Base-by-base conservation (phyloP, 2,888 invertebrate species). In the Caenorhabditis drosophilae region DNA sequence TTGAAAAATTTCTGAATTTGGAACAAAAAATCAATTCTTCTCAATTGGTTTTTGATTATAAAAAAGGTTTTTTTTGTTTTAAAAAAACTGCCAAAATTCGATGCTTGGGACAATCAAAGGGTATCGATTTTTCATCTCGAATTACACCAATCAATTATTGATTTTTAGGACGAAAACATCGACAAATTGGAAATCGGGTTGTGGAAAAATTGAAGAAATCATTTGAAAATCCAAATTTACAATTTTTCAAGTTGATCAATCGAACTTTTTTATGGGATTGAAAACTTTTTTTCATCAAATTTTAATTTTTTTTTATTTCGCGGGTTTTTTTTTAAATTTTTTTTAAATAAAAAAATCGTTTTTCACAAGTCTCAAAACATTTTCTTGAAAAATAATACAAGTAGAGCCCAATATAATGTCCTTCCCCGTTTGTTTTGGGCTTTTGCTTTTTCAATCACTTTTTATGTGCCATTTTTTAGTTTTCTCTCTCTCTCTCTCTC, bases 41-140 rank as follows among this genome's bases (percentile, higher is more conserved):
- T 84, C 92, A 93, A 85, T 92, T 97, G 85, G 93, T 94, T 86
- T 97, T 93, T 87, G 96, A 98, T 86, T 90, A 91, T 86, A 93
- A 93, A 16, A 93, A 95, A 85, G 93, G 96, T 62, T 93, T 98
- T 87, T 96, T 91, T 86, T 96, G 96, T 85, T 84, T 87, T 67
- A 61, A 70, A 9, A 66, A 48, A 40, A 47, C 53, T 0, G 44
- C 45, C 9, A 60, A 44, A 31, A 54, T 61, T 18, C 56, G 58
- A 36, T 84, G 82, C 67, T 54, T 83, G 46, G 83, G 83, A 12
- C 67, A 75, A 31, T 64, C 64, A 15, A 80, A 72, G 58, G 72
- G 64, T 64, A n/a, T n/a, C n/a, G 31, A 31, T 31, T 9, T 31
- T 31, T 22, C 38, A 38, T 12, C 9, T 12, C 31, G 9, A 31